Percentiles rank a stretch among this genome's conserved stretches.
Evolutionary conservation across 2,888 invertebrate species (phyloP).

Genomic region (Cantharis rustica): DNA sequence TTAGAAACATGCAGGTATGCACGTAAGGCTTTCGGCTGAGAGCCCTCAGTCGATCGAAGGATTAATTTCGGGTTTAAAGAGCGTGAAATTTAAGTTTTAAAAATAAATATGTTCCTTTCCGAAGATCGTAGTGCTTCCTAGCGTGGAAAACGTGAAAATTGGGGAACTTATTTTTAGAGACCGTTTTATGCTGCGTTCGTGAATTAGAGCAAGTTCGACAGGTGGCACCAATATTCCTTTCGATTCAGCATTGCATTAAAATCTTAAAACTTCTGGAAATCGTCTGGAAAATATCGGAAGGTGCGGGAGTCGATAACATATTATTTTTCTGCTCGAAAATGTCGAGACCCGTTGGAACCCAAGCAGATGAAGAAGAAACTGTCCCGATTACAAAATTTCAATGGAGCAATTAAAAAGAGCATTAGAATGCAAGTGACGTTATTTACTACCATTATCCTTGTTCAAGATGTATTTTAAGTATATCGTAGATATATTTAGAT

Average conservation of each 20-base stretch:
- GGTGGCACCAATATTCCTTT: background rate
- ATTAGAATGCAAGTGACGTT: conserved; percentile 8
- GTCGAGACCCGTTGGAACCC: background rate
- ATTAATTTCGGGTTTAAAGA: background rate
- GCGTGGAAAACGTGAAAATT: background rate
- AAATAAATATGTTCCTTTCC: background rate
- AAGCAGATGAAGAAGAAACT: background rate
- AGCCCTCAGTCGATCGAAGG: too few species aligned
- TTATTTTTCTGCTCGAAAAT: too few species aligned
- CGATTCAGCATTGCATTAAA: too few species aligned
- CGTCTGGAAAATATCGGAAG: background rate
- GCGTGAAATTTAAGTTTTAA: background rate
- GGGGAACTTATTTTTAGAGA: background rate
- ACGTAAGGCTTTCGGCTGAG: too few species aligned
- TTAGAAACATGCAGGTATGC: background rate
- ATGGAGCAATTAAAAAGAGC: background rate
- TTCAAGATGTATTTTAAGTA: conserved; percentile 12
- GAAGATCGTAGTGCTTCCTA: background rate
- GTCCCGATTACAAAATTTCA: background rate
- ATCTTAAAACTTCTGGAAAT: too few species aligned
- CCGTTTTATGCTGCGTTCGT: background rate
- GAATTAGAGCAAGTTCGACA: background rate
- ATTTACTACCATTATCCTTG: conserved; percentile 15
- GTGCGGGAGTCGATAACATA: background rate
- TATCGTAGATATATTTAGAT: conserved; percentile 16